phyloP scores from a whole-genome alignment of 2,113 vertebrate species.

The Falco punctatus region DNA sequence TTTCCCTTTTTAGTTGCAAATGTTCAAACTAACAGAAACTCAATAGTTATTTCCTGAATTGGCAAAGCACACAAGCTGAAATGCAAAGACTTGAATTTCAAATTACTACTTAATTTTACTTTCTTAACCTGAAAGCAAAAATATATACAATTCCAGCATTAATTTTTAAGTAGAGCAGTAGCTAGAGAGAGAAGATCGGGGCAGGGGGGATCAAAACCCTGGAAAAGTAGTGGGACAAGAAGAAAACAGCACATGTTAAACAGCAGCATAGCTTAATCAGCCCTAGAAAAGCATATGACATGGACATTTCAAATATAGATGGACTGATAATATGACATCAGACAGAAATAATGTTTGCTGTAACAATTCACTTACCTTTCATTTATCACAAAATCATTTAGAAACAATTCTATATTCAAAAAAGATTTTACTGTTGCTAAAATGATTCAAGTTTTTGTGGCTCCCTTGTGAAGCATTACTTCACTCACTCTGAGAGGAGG shows the following conservation, averaged over 20 bases:
- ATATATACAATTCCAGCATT: neutral
- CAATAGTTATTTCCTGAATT: neutral
- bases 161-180: neutral
- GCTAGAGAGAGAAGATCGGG: neutral
- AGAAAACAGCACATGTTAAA: neutral
- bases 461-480: neutral
- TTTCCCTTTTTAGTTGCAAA: neutral
- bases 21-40: neutral
- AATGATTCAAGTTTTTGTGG: neutral
- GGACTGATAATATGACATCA: neutral
- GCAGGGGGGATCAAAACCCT: neutral
- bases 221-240: neutral
- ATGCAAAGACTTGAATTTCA: neutral
- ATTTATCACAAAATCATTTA: neutral
- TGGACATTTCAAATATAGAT: neutral
- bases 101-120: neutral
- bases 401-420: neutral
- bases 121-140: neutral
- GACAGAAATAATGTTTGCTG: neutral
- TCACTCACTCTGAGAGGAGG: neutral
- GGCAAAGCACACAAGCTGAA: neutral
- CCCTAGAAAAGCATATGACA: neutral
- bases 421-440: neutral
- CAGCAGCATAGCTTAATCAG: neutral
- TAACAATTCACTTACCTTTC: neutral